Conservation (phyloP, 2,113 vertebrate species). For the Colossoma macropomum region DNA sequence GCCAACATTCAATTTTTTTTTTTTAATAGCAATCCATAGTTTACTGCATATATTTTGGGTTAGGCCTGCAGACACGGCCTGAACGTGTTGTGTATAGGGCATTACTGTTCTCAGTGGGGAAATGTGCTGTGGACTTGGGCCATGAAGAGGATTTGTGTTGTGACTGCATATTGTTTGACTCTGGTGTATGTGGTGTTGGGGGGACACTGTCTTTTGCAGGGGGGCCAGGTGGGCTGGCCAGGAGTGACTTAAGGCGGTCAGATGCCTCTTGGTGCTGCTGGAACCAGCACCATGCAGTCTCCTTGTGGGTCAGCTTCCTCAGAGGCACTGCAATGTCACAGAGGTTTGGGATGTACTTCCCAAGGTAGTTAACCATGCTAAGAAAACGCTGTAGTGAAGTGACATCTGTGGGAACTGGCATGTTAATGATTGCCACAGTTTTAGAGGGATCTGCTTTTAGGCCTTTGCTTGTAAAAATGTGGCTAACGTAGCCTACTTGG, state of each 20-base stretch:
- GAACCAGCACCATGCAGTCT: conserved; percentile 27
- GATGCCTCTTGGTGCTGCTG: conserved; percentile 34
- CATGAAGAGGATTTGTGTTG: no score
- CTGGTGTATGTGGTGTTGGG: not conserved
- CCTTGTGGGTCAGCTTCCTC: conserved; percentile 22
- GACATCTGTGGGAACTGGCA: conserved; percentile 18
- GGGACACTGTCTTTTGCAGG: not conserved
- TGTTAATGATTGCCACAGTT: conserved; percentile 26
- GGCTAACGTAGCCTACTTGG: conserved; percentile 55
- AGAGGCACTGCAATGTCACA: conserved; percentile 18
- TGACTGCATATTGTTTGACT: not conserved
- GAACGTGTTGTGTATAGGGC: no score
- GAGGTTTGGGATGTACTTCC: conserved; percentile 40
- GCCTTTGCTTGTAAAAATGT: conserved; percentile 60
- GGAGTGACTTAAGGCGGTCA: not conserved
- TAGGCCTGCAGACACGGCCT: no score
- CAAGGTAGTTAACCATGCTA: conserved; percentile 45
- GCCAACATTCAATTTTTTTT: no score
- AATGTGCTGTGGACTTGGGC: no score
- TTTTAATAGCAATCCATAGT: no score
- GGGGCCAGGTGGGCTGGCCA: not conserved
- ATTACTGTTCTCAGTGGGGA: no score
- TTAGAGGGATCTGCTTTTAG: conserved; percentile 60
- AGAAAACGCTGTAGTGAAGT: conserved; percentile 33
- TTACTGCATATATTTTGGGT: no score